Conservation (phyloP, 2,797 vertebrate species). For the Lates japonicus region DNA sequence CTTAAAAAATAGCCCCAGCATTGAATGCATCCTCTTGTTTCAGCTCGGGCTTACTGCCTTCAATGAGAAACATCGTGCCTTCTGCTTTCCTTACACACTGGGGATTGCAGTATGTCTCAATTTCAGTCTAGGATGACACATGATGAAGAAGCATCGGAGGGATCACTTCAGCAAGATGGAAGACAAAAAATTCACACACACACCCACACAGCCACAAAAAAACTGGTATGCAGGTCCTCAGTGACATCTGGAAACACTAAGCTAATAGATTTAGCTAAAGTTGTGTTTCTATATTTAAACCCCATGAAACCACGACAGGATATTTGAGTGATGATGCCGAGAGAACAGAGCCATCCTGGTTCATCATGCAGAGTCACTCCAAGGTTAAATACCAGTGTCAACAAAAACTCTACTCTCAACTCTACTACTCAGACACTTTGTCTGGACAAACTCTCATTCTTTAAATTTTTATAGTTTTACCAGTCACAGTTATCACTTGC, state of each 20-base stretch:
- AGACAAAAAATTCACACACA: conserved; percentile 52
- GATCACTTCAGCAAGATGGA: conserved; percentile 50
- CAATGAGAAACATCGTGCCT: conserved; percentile 46
- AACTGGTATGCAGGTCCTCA: conserved; percentile 43
- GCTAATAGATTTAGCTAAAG: conserved; percentile 70
- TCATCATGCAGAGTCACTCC: conserved; percentile 52
- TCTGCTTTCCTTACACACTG: conserved; percentile 25
- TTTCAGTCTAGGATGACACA: conserved; percentile 61
- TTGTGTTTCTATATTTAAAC: conserved; percentile 81
- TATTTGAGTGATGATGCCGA: conserved; percentile 68
- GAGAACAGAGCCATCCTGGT: conserved; percentile 46
- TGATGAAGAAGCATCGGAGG: conserved; percentile 56
- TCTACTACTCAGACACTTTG: not conserved
- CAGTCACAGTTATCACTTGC: not conserved
- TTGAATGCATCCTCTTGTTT: conserved; percentile 59
- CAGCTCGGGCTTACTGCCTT: conserved; percentile 19
- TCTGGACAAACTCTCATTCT: conserved; percentile 4
- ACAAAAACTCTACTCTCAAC: conserved; percentile 5
- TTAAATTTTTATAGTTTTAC: not conserved
- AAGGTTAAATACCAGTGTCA: conserved; percentile 37
- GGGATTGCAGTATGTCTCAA: conserved; percentile 56
- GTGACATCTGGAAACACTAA: conserved; percentile 81
- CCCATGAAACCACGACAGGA: conserved; percentile 57
- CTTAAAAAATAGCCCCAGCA: conserved; percentile 16
- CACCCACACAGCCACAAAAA: conserved; percentile 29